Evolutionary conservation across 64 coral and sea anemone species (phyloP), one percentile per base, ranked within the genome.

Genomic region (Anthopleura sola): DNA sequence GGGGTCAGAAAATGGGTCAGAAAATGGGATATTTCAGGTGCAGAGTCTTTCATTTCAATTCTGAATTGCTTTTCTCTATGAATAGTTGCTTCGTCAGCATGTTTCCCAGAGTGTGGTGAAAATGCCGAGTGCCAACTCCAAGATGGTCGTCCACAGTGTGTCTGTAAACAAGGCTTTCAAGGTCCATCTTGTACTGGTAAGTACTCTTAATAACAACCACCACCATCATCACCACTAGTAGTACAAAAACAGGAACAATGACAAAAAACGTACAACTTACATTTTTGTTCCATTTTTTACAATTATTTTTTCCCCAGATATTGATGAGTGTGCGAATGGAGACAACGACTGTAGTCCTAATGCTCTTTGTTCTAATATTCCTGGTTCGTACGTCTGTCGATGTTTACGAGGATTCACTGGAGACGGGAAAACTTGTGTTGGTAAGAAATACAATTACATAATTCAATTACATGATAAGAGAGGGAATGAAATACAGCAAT

Each of bases 131-230:
- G 89, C 54, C 36, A 68, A 51, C 37, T 85, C n/a, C 75, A 28
- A 49, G 83, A 44, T 51, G 89, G 38, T 18, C 71, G 89, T 68
- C 83, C 89, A n/a, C 28, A 85, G 75, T 91, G 89, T 81, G 75
- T 58, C 58, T 91, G 89, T 55, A 81, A 51, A 80, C 26, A 24
- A 15, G 89, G 89, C 49, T 91, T 57, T 26, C 31, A 90, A 37
- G 81, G 88, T 31, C 49, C 82, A 21, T 68, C 55, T 4, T 90
- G 88, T 34, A 90, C 32, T 15, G 88, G 87, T 89, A 75, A 1
- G 88, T 89, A 11, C 28, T 12, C 3, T 5, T 5, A 48, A 48
- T 48, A 48, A 48, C 46, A 48, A n/a, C n/a, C n/a, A 48, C 46
- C 3, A 48, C 46, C 3, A 48, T 48, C 11, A 48, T 3, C 4